Evolutionary conservation across 2,888 invertebrate species (phyloP).

Genomic region (Zeuzera pyrina): DNA sequence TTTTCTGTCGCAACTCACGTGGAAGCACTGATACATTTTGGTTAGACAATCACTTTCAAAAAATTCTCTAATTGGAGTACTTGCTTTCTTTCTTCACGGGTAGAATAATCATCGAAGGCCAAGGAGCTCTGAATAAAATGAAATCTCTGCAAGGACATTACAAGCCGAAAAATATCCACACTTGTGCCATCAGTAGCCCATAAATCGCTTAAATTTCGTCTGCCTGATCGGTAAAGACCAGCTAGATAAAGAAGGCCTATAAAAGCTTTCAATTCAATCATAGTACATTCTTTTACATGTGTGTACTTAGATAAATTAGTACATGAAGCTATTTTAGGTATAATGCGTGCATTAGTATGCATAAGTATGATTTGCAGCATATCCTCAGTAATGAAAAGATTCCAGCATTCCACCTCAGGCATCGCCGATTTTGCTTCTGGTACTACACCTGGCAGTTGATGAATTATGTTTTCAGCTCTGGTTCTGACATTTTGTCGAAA

Average conservation of each 20-base stretch:
- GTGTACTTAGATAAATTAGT: background rate
- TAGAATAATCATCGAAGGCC: too few species aligned
- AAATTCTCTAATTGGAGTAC: too few species aligned
- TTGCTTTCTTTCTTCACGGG: too few species aligned
- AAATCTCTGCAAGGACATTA: constrained; percentile 3
- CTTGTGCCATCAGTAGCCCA: constrained; percentile 1
- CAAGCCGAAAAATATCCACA: constrained; percentile 4
- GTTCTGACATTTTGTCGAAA: constrained; percentile 2
- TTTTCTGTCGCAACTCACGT: too few species aligned
- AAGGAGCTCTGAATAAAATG: constrained; percentile 2
- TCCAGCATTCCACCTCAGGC: constrained; percentile 3
- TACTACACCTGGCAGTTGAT: constrained; percentile 1
- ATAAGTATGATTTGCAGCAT: too few species aligned
- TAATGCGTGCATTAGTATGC: background rate
- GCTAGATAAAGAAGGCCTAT: constrained; percentile 1
- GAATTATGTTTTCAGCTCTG: constrained; percentile 4
- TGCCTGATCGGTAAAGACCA: constrained; percentile 2
- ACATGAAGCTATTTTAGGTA: constrained; percentile 1
- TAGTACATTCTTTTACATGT: background rate
- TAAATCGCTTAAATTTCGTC: constrained; percentile 4
- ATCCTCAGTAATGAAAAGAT: constrained; percentile 2
- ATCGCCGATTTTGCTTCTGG: background rate
- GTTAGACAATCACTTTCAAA: too few species aligned
- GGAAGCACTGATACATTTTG: too few species aligned
- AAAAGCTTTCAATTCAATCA: constrained; percentile 3